Percentiles rank a stretch among this genome's conserved stretches.
These are phyloP conservation scores for Sepioteuthis lessoniana DNA, from an alignment of 2,888 invertebrate genomes.

Conservation along the genomic window DNA sequence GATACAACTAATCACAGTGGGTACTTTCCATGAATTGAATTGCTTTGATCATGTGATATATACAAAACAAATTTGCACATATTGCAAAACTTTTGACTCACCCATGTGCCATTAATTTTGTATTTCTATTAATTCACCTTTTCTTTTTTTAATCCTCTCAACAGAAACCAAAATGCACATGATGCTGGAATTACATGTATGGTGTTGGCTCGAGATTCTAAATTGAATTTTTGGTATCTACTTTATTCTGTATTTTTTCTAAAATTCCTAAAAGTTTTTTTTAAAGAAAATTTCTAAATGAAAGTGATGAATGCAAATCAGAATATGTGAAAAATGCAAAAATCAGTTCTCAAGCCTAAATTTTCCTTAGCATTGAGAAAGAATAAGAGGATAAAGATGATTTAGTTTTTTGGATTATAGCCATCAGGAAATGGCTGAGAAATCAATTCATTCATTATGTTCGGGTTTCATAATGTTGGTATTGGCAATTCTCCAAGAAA, in stretches of 20 bases:
- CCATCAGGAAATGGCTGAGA: not conserved
- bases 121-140: too few relatives aligned
- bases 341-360: too few relatives aligned
- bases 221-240: conserved; percentile 73
- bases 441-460: not conserved
- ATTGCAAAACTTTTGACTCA: too few relatives aligned
- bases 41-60: too few relatives aligned
- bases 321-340: too few relatives aligned
- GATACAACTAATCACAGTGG: too few relatives aligned
- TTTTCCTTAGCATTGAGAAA: too few relatives aligned
- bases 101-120: too few relatives aligned
- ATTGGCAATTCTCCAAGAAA: not conserved
- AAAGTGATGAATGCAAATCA: too few relatives aligned
- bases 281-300: not conserved
- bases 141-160: conserved; percentile 50
- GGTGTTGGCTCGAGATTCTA: conserved; percentile 71
- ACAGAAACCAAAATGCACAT: conserved; percentile 71
- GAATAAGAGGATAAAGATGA: not conserved
- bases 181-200: conserved; percentile 75
- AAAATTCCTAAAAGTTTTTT: not conserved
- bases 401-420: not conserved
- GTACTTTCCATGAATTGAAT: too few relatives aligned
- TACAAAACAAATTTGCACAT: too few relatives aligned
- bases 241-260: not conserved
- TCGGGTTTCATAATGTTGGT: not conserved